Percentiles rank a stretch among this genome's conserved stretches.
Conservation (phyloP, 2,888 invertebrate species). For the Hydrotaea diabolus region DNA sequence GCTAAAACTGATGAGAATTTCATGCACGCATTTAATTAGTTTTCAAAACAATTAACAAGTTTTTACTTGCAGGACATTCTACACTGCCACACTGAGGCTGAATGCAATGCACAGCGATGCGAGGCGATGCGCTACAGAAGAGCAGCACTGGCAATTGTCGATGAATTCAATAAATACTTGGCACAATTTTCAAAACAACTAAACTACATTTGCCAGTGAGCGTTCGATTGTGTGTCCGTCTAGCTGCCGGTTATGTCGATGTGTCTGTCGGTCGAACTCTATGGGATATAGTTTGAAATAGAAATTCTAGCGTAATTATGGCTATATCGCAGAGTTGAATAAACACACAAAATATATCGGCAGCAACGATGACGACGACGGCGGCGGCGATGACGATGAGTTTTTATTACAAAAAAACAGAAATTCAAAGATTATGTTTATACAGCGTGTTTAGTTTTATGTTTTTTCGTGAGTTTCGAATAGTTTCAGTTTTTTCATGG, state of each 20-base stretch:
- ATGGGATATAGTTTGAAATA: background rate
- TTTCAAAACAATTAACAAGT: conserved; percentile 66
- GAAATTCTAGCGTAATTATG: conserved; percentile 4
- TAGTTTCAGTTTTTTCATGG: background rate
- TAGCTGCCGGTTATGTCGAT: no score
- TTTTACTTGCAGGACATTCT: conserved; percentile 27
- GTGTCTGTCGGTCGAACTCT: no score
- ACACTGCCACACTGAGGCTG: background rate
- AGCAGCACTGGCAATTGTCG: background rate
- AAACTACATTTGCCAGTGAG: background rate
- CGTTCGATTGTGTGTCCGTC: background rate
- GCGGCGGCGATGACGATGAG: background rate
- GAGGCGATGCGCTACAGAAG: background rate
- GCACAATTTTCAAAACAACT: background rate
- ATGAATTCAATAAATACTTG: conserved; percentile 19
- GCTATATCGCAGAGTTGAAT: conserved; percentile 1
- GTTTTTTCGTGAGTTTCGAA: conserved; percentile 5
- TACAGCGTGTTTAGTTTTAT: conserved; percentile 16
- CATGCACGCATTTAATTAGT: conserved; percentile 64
- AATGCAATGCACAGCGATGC: background rate
- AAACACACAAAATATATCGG: background rate
- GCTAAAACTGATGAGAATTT: background rate
- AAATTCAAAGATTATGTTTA: conserved; percentile 30
- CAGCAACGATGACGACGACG: background rate
- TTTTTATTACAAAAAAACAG: conserved; percentile 9